These are phyloP conservation scores for Hippocampus guttulatus DNA, from an alignment of 2,113 vertebrate genomes.

Conservation along the genomic window DNA sequence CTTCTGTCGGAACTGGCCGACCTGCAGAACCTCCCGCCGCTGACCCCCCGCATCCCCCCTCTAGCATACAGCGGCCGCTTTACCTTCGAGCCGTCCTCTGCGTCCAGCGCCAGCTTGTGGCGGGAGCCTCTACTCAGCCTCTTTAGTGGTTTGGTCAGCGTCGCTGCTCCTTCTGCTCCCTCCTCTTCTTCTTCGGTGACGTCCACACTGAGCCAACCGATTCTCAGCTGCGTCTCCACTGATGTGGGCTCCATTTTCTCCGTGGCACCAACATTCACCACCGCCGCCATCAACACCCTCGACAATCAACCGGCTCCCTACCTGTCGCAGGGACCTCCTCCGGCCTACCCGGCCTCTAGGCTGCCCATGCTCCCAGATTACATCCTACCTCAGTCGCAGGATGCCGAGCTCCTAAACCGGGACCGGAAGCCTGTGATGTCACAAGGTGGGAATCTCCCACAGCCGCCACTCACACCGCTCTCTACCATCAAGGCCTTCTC, in stretches of 20 bases:
- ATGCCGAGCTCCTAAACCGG: slow-evolving; percentile 66
- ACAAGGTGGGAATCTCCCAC: slow-evolving; percentile 25
- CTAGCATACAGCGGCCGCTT: slow-evolving; percentile 93
- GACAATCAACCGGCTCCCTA: slow-evolving; percentile 35
- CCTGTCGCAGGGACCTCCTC: slow-evolving; percentile 77
- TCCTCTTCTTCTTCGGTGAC: slow-evolving; percentile 66
- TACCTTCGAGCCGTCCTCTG: slow-evolving; percentile 79
- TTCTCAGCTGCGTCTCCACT: slow-evolving; percentile 69
- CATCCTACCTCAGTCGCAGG: slow-evolving; percentile 76
- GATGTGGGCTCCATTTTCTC: slow-evolving; percentile 84
- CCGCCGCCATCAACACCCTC: slow-evolving; percentile 43
- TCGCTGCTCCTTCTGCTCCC: slow-evolving; percentile 75
- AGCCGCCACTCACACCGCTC: slow-evolving; percentile 86
- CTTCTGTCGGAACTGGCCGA: slow-evolving; percentile 68
- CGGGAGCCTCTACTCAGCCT: slow-evolving; percentile 92
- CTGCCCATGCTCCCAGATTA: slow-evolving; percentile 88
- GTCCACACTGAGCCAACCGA: slow-evolving; percentile 52
- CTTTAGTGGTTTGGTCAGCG: slow-evolving; percentile 85
- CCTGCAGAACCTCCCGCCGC: slow-evolving; percentile 75
- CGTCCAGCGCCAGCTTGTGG: slow-evolving; percentile 78
- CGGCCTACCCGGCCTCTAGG: slow-evolving; percentile 76
- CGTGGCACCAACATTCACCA: slow-evolving; percentile 74
- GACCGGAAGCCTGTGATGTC: slow-evolving; percentile 34
- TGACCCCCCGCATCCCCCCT: slow-evolving; percentile 80
- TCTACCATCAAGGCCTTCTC: slow-evolving; percentile 96